A percentile compares a stretch with the other conserved stretches of the same genome.
Conservation (phyloP, 2,797 vertebrate species). For the Hafferia zeledoni region DNA sequence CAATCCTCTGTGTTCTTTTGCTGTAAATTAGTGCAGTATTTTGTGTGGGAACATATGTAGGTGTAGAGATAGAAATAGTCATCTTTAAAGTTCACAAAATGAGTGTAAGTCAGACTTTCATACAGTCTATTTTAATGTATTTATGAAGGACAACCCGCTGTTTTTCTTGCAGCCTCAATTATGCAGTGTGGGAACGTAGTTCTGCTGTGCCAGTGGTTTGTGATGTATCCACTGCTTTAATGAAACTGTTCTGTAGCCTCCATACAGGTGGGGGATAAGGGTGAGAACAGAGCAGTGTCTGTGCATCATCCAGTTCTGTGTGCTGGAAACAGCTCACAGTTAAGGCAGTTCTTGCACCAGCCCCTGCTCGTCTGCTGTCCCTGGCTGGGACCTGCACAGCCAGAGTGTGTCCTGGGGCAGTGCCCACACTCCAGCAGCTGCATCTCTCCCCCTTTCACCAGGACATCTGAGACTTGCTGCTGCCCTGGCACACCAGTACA, state of each 20-base stretch:
- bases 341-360: background rate
- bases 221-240: background rate
- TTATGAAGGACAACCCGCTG: background rate
- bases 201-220: background rate
- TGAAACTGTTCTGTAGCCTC: background rate
- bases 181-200: background rate
- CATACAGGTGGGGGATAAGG: background rate
- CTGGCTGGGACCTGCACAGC: background rate
- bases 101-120: constrained; percentile 7
- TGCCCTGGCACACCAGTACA: background rate
- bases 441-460: background rate
- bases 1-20: background rate
- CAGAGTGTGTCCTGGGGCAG: background rate
- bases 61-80: constrained; percentile 27
- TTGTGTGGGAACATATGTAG: constrained; percentile 5
- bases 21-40: constrained; percentile 14
- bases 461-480: background rate
- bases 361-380: background rate
- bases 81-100: constrained; percentile 27
- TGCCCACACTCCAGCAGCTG: background rate
- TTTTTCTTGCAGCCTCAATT: constrained; percentile 7
- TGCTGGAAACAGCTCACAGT: background rate
- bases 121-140: constrained; percentile 20
- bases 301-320: background rate
- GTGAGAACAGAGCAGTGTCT: background rate